A percentile compares a stretch with the other conserved stretches of the same genome.
phyloP scores from a whole-genome alignment of 2,888 invertebrate species.

The Amiota mariae region DNA sequence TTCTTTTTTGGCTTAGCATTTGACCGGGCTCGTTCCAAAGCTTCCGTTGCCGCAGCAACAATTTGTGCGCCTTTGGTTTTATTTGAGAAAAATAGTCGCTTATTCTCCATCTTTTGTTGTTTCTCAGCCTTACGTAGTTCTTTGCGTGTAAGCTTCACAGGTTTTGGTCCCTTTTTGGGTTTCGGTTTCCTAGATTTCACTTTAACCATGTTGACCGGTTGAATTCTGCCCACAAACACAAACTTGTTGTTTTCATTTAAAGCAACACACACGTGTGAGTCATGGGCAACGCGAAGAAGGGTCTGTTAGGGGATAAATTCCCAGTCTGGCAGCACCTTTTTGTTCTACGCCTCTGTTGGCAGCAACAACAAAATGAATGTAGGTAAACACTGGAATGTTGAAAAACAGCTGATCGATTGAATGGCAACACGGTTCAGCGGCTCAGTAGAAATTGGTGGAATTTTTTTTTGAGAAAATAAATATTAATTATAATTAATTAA shows the following conservation, averaged over 20 bases:
- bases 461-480: neutral
- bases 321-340: neutral
- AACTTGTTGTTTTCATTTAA: neutral
- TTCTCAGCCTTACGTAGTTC: constrained; percentile 82
- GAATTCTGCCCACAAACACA: constrained; percentile 8
- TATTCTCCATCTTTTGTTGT: constrained; percentile 79
- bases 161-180: constrained; percentile 37
- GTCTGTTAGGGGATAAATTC: neutral
- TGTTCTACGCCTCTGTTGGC: neutral
- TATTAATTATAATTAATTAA: constrained; percentile 35
- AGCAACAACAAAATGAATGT: constrained; percentile 18
- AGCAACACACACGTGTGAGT: constrained; percentile 42
- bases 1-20: constrained; percentile 37
- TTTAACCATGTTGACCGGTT: constrained; percentile 55
- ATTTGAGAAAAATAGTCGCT: constrained; percentile 66
- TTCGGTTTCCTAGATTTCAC: constrained; percentile 44
- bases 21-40: constrained; percentile 30
- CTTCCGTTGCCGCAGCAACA: constrained; percentile 56
- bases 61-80: constrained; percentile 61
- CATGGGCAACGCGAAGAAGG: neutral
- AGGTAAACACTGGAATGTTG: neutral
- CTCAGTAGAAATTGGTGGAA: neutral
- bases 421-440: constrained; percentile 10
- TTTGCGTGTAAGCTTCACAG: constrained; percentile 76
- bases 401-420: constrained; percentile 19